These are phyloP conservation scores for Siniperca undulata DNA, from an alignment of 2,797 vertebrate genomes.

Conservation along the genomic window DNA sequence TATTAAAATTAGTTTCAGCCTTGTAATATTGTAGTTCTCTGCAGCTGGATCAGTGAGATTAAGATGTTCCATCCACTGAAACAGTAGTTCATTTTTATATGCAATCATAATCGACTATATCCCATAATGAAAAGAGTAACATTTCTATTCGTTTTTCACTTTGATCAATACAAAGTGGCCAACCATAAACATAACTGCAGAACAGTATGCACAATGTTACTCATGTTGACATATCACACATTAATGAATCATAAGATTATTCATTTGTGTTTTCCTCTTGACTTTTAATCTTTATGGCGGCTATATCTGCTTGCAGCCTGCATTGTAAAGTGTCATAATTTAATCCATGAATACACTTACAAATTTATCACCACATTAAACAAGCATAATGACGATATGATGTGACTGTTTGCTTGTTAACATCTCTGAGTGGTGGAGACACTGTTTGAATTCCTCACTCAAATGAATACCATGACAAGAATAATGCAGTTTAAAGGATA, in stretches of 20 bases:
- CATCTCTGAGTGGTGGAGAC: slow-evolving; percentile 3
- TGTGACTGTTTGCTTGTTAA: slow-evolving; percentile 32
- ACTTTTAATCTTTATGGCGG: slow-evolving; percentile 27
- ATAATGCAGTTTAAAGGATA: not conserved
- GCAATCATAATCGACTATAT: slow-evolving; percentile 21
- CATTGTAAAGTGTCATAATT: slow-evolving; percentile 18
- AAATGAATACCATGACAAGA: not conserved
- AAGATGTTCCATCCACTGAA: slow-evolving; percentile 12
- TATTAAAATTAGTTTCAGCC: slow-evolving; percentile 29
- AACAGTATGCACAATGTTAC: slow-evolving; percentile 14
- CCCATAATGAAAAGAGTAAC: slow-evolving; percentile 40
- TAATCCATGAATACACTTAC: slow-evolving; percentile 13
- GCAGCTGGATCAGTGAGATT: slow-evolving; percentile 7
- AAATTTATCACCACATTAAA: slow-evolving; percentile 36
- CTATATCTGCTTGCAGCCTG: slow-evolving; percentile 12
- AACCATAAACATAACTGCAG: slow-evolving; percentile 8
- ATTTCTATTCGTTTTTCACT: slow-evolving; percentile 40
- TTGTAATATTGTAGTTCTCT: slow-evolving; percentile 10
- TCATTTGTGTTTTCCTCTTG: slow-evolving; percentile 33
- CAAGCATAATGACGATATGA: slow-evolving; percentile 18
- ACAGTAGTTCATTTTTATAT: slow-evolving; percentile 45
- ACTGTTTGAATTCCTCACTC: not conserved
- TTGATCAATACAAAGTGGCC: slow-evolving; percentile 17
- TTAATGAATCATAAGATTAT: slow-evolving; percentile 33
- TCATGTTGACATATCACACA: slow-evolving; percentile 34